Conservation (phyloP, 2,888 invertebrate genomes). For the Holacanthella duospinosa region DNA sequence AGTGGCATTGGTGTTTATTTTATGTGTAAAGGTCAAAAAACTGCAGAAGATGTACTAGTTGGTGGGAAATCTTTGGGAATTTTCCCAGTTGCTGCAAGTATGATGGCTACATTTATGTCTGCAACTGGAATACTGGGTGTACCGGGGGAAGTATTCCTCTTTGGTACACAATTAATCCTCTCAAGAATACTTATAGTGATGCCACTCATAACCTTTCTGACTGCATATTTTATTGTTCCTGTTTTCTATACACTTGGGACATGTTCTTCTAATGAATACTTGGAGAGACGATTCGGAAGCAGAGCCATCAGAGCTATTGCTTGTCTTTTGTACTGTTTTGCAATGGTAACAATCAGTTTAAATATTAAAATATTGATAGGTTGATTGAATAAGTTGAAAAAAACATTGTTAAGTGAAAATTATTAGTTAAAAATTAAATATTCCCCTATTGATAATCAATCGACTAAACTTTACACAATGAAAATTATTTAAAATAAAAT, state of each 20-base stretch:
- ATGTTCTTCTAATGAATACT: constrained; percentile 38
- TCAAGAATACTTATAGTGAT: constrained; percentile 15
- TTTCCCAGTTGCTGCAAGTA: constrained; percentile 76
- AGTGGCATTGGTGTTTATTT: constrained; percentile 75
- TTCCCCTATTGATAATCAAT: background rate
- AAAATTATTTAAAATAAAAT: no score
- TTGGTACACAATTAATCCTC: constrained; percentile 57
- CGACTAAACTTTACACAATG: background rate
- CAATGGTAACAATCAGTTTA: no score
- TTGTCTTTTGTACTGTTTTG: constrained; percentile 6
- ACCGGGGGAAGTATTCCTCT: constrained; percentile 64
- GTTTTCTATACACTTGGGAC: constrained; percentile 38
- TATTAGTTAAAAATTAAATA: no score
- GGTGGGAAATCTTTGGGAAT: constrained; percentile 63
- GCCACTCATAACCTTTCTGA: constrained; percentile 11
- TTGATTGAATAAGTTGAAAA: background rate
- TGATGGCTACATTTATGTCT: constrained; percentile 60
- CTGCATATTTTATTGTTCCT: constrained; percentile 36
- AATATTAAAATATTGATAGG: no score
- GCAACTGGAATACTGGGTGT: constrained; percentile 5
- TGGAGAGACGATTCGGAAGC: constrained; percentile 4
- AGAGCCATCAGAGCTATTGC: background rate
- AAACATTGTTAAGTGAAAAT: background rate
- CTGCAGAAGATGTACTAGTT: constrained; percentile 65
- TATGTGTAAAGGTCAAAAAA: constrained; percentile 62